Conservation (phyloP, 2,888 invertebrate genomes). For the Apeira syringaria region DNA sequence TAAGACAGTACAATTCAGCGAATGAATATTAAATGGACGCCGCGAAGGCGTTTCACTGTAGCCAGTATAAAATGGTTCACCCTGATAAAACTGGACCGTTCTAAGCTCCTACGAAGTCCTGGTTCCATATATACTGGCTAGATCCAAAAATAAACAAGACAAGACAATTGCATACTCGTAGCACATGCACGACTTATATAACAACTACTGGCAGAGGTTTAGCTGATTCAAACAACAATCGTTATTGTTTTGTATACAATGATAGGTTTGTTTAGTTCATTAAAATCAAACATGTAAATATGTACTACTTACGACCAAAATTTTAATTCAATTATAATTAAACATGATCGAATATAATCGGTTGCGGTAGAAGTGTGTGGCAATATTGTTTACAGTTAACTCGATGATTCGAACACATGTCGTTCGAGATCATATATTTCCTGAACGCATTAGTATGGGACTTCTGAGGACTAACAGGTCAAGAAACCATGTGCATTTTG, state of each 20-base stretch:
- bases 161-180: constrained; percentile 66
- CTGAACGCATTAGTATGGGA: no score
- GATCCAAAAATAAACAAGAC: constrained; percentile 71
- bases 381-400: no score
- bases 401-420: no score
- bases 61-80: constrained; percentile 63
- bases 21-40: constrained; percentile 61
- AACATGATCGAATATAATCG: no score
- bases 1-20: constrained; percentile 48
- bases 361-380: neutral
- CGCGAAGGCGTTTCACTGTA: constrained; percentile 44
- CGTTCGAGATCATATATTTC: no score
- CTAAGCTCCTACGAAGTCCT: constrained; percentile 8
- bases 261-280: constrained; percentile 32
- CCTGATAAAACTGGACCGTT: constrained; percentile 32
- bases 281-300: constrained; percentile 18
- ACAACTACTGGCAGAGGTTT: constrained; percentile 33
- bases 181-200: constrained; percentile 50
- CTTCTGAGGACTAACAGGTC: no score
- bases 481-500: no score
- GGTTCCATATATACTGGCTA: constrained; percentile 50
- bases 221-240: constrained; percentile 44
- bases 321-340: no score
- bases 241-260: constrained; percentile 44
- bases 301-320: no score